These are phyloP conservation scores for Alexandromys fortis DNA, from an alignment of 2,113 vertebrate genomes.

Conservation along the genomic window DNA sequence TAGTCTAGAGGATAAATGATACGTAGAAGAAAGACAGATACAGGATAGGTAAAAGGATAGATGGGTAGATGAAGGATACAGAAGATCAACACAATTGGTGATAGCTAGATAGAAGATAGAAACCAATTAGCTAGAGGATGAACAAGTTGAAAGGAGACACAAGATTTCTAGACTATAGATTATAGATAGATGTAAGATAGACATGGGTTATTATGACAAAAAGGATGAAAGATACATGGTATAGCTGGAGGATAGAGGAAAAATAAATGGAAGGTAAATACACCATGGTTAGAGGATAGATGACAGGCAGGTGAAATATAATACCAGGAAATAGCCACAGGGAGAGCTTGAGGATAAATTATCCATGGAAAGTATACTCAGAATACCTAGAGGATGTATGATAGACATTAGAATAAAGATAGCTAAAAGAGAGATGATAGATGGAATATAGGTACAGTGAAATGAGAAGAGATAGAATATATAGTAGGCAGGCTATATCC, in stretches of 20 bases:
- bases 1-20: no score
- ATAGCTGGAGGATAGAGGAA: neutral
- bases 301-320: neutral
- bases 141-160: neutral
- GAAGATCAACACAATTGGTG: neutral
- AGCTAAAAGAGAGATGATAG: neutral
- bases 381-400: neutral
- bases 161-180: neutral
- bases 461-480: neutral
- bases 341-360: neutral
- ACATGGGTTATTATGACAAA: neutral
- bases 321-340: neutral
- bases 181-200: neutral
- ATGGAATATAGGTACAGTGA: neutral
- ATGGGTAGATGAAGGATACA: neutral
- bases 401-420: neutral
- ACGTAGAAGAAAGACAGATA: neutral
- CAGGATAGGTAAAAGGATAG: neutral
- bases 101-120: neutral
- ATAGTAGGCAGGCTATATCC: neutral
- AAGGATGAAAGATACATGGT: neutral
- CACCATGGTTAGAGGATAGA: neutral
- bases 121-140: neutral
- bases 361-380: neutral
- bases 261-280: neutral